Evolutionary conservation across 2,888 invertebrate genomes (phyloP), one percentile per base, ranked within the genome.

Genomic region (Steinernema hermaphroditum): DNA sequence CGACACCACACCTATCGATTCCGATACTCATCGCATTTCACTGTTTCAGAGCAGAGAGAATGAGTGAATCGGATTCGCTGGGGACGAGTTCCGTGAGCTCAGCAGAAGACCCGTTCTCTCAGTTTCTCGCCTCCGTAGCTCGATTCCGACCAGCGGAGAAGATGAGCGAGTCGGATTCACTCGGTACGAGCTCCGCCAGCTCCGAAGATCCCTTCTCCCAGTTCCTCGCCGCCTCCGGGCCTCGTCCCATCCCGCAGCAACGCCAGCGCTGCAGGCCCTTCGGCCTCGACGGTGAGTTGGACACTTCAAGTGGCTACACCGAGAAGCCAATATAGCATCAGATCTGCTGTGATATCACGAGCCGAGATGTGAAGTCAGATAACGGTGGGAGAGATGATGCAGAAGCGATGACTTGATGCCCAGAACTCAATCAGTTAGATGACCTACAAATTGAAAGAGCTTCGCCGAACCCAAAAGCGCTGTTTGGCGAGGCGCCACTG

Each of bases 1-100:
- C 54, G 54, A 54, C 54, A 27, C 27, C 24, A 27, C 54, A 2
- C 27, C 54, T 2, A 46, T 46, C 46, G 22, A 46, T 46, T 6
- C 46, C 46, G 4, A 4, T 4, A n/a, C 22, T 27, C 54, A 54
- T 54, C 54, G 27, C 19, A 16, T 24, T 24, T 54, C 54, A 19
- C 19, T 49, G 54, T 80, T 80, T 41, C 76, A 80, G 80, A 76
- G 74, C 78, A 74, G 80, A 81, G 72, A 81, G 79, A 75, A 82
- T 84, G 78, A 81, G 82, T 76, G 84, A 84, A 76, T 82, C 83
- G 72, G 84, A 84, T 76, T 82, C 84, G 72, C 73, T 82, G 75
- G 83, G 81, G 70, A 82, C 82, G 68, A 79, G 78, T 72, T 78
- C 80, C 57, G 75, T 80, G 54, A 81, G 80, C 57, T 78, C 81